phyloP scores from a whole-genome alignment of 1,140 invertebrate species.

The Macrostomum lignano region DNA sequence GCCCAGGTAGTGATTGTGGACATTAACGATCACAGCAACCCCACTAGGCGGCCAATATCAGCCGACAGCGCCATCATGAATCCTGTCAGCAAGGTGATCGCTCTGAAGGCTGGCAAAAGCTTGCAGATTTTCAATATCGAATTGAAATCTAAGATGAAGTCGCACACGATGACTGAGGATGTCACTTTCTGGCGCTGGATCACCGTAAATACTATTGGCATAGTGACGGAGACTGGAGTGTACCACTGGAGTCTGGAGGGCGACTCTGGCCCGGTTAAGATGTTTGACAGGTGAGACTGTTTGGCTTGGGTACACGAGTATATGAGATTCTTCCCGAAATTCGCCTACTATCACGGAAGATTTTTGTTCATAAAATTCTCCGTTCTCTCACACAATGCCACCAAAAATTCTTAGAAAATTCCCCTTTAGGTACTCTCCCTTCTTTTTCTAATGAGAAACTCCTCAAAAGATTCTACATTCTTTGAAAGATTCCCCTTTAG shows the following conservation, averaged over 20 bases:
- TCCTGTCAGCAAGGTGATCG: conserved; percentile 77
- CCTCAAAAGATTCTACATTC: too few species aligned
- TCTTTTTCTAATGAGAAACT: too few species aligned
- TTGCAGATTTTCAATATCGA: conserved; percentile 99
- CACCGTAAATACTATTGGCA: conserved; percentile 69
- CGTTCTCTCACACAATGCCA: too few species aligned
- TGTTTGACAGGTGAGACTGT: too few species aligned
- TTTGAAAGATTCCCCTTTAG: too few species aligned
- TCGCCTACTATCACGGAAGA: too few species aligned
- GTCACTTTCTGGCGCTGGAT: conserved; percentile 99
- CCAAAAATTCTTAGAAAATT: too few species aligned
- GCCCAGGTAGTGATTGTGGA: conserved; percentile 91
- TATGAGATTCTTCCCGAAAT: too few species aligned
- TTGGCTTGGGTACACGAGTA: too few species aligned
- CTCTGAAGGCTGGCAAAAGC: conserved; percentile 79
- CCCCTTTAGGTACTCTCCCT: too few species aligned
- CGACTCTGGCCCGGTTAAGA: too few species aligned
- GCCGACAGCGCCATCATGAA: conserved; percentile 99
- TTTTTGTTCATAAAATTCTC: too few species aligned
- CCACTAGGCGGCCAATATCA: conserved; percentile 78
- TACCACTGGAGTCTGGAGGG: conserved; percentile 99
- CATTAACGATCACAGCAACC: conserved; percentile 74
- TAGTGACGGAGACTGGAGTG: conserved; percentile 85
- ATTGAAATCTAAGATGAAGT: conserved; percentile 99
- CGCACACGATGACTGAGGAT: conserved; percentile 81